Conservation (phyloP, 2,113 vertebrate genomes). For the Rhodinocichla rosea region DNA sequence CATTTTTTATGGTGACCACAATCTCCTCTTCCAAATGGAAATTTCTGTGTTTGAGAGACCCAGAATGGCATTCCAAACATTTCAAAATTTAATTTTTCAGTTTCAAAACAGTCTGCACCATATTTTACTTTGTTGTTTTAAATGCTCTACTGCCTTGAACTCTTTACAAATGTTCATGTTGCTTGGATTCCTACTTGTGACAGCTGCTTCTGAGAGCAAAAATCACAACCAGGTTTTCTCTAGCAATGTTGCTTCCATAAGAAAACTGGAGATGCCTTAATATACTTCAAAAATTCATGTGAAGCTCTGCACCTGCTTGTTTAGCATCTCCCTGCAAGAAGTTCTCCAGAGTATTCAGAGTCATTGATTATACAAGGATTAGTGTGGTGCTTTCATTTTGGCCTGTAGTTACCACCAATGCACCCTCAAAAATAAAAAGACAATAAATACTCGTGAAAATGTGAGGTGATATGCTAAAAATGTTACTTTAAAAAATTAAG, state of each 20-base stretch:
- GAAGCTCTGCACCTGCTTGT: neutral
- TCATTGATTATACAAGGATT: neutral
- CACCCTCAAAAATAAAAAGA: neutral
- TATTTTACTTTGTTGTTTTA: neutral
- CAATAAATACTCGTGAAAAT: neutral
- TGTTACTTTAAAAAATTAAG: neutral
- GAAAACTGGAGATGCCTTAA: neutral
- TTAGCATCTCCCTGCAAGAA: neutral
- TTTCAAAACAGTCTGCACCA: neutral
- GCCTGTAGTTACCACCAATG: neutral
- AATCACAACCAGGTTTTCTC: neutral
- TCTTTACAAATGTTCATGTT: neutral
- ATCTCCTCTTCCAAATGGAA: neutral
- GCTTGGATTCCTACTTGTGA: neutral
- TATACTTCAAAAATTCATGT: neutral
- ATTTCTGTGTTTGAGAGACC: neutral
- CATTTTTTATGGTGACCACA: neutral
- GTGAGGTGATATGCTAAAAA: neutral
- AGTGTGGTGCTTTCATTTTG: neutral
- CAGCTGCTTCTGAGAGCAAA: neutral
- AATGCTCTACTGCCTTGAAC: neutral
- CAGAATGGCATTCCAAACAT: neutral
- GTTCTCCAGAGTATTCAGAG: neutral
- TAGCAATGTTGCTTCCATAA: neutral
- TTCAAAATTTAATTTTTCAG: neutral